Base-by-base conservation (phyloP, 2,888 invertebrate genomes). In the Acleris sparsana region DNA sequence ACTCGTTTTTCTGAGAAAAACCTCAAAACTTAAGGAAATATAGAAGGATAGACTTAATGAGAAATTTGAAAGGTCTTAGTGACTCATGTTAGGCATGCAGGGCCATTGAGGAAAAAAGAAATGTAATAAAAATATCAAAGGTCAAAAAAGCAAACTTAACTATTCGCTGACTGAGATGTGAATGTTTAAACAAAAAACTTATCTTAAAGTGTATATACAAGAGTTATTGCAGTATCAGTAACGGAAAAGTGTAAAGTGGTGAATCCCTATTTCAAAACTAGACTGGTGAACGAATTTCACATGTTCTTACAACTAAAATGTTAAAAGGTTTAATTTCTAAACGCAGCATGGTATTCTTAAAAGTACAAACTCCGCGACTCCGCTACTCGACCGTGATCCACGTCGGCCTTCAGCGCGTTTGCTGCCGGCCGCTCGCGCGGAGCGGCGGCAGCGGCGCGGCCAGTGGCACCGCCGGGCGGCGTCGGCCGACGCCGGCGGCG, bases 401-500 rank as follows among this genome's bases (percentile, higher is more conserved):
- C 60, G 65, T 51, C 22, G 55, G n/a, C 51, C 18, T 20, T 46
- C 53, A 53, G 66, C 73, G 73, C 73, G 53, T 55, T 60, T 48
- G 60, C 76, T 75, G 77, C 72, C 67, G 68, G 72, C 78, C 71
- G 72, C 74, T 80, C 83, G 69, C 75, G 29, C 0, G 75, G 74
- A 70, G 67, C 72, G 75, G 76, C 69, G 69, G 61, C 78, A 80
- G 83, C 60, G 64, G 63, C 60, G 80, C 80, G 81, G 81, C 80
- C 59, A 46, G 53, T 61, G 70, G 68, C 20, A 44, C 51, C 65
- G 63, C 69, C 85, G 82, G 74, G 72, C 83, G 82, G 65, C 80
- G 82, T 79, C 77, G 39, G 6, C 49, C 70, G 83, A 84, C 87
- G 83, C 69, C 80, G 84, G 79, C 85, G 83, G 78, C 82, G 80